A percentile compares a stretch with the other conserved stretches of the same genome.
These are phyloP conservation scores for Lycocerus yunnanus DNA, from an alignment of 2,888 invertebrate genomes.

Conservation along the genomic window DNA sequence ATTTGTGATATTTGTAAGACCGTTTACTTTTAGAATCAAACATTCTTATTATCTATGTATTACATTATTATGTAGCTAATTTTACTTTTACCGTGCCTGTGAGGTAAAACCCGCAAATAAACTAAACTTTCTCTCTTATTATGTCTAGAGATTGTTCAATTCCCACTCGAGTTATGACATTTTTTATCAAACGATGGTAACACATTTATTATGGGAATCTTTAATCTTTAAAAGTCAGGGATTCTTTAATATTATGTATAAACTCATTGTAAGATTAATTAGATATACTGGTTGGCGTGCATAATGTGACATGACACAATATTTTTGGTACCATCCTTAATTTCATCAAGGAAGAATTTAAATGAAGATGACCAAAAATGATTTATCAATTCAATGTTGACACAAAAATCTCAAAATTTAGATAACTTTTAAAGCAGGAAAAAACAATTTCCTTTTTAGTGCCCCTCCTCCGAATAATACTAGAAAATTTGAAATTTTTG, in stretches of 20 bases:
- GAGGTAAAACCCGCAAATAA: constrained; percentile 1
- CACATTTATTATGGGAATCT: neutral
- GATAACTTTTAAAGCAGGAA: too few relatives aligned
- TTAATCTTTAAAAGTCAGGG: neutral
- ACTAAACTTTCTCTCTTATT: constrained; percentile 17
- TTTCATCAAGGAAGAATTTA: too few relatives aligned
- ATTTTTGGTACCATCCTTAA: neutral
- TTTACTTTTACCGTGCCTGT: constrained; percentile 19
- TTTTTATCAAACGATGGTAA: neutral
- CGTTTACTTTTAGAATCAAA: constrained; percentile 5
- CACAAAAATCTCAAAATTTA: too few relatives aligned
- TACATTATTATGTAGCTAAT: neutral
- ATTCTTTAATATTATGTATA: neutral
- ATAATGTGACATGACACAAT: neutral
- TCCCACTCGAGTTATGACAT: constrained; percentile 16
- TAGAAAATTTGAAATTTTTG: too few relatives aligned
- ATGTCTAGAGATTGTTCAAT: constrained; percentile 7
- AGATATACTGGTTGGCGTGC: too few relatives aligned
- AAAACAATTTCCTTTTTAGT: too few relatives aligned
- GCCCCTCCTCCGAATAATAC: too few relatives aligned
- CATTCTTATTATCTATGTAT: constrained; percentile 3
- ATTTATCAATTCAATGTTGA: too few relatives aligned
- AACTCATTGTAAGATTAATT: too few relatives aligned
- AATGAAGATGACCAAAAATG: too few relatives aligned
- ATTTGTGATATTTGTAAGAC: constrained; percentile 17